Base-by-base conservation (phyloP, 2,888 invertebrate species). In the Nasonovia ribisnigri region DNA sequence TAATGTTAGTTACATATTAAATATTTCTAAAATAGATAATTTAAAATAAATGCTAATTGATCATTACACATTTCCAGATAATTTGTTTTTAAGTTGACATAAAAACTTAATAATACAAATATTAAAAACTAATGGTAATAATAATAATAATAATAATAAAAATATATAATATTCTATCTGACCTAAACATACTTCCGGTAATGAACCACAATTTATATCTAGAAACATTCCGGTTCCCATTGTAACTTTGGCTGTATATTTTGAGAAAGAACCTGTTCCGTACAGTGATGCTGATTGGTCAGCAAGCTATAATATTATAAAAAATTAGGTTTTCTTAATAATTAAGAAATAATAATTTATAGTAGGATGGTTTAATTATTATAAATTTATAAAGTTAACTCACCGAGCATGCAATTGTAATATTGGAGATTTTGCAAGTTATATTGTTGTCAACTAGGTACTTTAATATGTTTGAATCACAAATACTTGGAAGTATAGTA, bases 221-320 rank as follows among this genome's bases (percentile, higher is more conserved):
- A 99, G 96, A 96, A 99, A 99, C 0, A 98, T 97, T 0, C 99
- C 99, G 0, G 99, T 99, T 0, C 99, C 99, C 96, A 99, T 96
- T 0, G 99, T 99, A 4, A 99, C 96, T 95, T 99, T 99, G 2
- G 98, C 96, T 95, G 98, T 98, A 51, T 98, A 98, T 0, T 96
- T 96, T 6, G 97, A 96, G 95, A 98, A 98, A 95, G 98, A 98
- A 94, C 98, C 97, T 0, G 98, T 97, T 11, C 99, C 99, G 96
- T 98, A 98, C 96, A 98, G 97, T 0, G 99, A 98, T 0, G 99
- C 98, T 5, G 98, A 97, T 96, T 99, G 98, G 95, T 99, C 98
- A 29, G 98, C 98, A 96, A 98, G 97, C 98, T 98, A 95, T 94
- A 95, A 67, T 93, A 88, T 54, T 67, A 94, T 87, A 42, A 94